Conservation (phyloP, 1,140 invertebrate species). For the Macrosteles quadrilineatus region DNA sequence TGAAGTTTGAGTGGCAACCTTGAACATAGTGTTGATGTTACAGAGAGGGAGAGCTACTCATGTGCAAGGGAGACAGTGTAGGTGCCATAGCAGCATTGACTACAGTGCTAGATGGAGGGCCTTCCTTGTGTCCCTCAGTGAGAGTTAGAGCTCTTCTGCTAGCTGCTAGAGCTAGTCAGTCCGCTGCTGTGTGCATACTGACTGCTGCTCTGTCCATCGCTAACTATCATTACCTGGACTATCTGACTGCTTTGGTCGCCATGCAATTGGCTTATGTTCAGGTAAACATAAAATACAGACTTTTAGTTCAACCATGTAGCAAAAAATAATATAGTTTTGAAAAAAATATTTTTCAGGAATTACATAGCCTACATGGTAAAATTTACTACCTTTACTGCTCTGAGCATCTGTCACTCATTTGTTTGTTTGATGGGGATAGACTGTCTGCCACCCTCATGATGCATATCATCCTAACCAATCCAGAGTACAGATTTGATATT, state of each 20-base stretch:
- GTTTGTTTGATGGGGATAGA: no score
- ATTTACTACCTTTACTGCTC: constrained; percentile 20
- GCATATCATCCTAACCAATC: no score
- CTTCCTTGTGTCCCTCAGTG: constrained; percentile 57
- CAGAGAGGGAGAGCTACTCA: constrained; percentile 60
- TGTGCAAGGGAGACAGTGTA: constrained; percentile 66
- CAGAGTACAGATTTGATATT: no score
- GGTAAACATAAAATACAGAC: constrained; percentile 47
- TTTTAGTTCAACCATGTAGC: constrained; percentile 15
- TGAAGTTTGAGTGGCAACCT: no score
- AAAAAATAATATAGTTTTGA: constrained; percentile 30
- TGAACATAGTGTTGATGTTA: not conserved
- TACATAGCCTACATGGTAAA: constrained; percentile 30
- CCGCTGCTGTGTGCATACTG: constrained; percentile 59
- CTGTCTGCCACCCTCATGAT: no score
- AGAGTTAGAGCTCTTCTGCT: constrained; percentile 69
- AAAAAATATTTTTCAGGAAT: constrained; percentile 14
- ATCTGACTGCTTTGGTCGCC: constrained; percentile 70
- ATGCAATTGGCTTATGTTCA: constrained; percentile 75
- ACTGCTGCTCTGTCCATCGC: constrained; percentile 71
- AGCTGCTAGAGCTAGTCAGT: constrained; percentile 66
- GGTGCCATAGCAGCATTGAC: constrained; percentile 61
- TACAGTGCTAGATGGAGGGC: constrained; percentile 55
- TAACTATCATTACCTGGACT: constrained; percentile 70
- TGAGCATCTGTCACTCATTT: constrained; percentile 12